These are phyloP conservation scores for Plagodis dolabraria DNA, from an alignment of 2,888 invertebrate genomes.

Conservation along the genomic window DNA sequence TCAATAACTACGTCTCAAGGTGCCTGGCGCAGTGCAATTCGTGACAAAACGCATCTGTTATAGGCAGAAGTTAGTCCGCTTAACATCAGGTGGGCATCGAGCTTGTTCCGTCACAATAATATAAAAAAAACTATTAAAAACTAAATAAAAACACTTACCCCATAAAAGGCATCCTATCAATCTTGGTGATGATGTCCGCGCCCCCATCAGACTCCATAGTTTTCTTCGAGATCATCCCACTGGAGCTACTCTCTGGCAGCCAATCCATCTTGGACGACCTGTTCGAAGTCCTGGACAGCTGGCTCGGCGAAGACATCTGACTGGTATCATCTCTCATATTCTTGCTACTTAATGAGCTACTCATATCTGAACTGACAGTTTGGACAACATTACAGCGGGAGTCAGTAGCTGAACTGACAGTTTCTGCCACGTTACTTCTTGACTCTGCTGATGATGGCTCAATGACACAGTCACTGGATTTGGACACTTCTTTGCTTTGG, in stretches of 20 bases:
- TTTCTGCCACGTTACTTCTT: not conserved
- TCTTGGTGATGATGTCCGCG: slow-evolving; percentile 60
- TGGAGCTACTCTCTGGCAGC: slow-evolving; percentile 36
- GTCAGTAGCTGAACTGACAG: not conserved
- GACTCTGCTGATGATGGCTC: too few relatives aligned
- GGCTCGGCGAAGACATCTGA: not conserved
- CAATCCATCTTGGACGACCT: slow-evolving; percentile 40
- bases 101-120: too few relatives aligned
- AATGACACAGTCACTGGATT: too few relatives aligned
- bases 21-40: too few relatives aligned
- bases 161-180: slow-evolving; percentile 71
- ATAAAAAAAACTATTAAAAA: not conserved
- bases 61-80: too few relatives aligned
- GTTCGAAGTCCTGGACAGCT: not conserved
- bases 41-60: too few relatives aligned
- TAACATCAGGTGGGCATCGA: too few relatives aligned
- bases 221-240: slow-evolving; percentile 38
- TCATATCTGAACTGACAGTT: slow-evolving; percentile 37
- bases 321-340: slow-evolving; percentile 32
- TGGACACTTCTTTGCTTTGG: too few relatives aligned
- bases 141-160: slow-evolving; percentile 57
- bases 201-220: slow-evolving; percentile 47
- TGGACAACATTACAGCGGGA: not conserved
- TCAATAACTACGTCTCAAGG: too few relatives aligned
- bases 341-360: slow-evolving; percentile 56